Evolutionary conservation across 2,888 invertebrate genomes (phyloP).

Genomic region (Xanthorhoe designata): DNA sequence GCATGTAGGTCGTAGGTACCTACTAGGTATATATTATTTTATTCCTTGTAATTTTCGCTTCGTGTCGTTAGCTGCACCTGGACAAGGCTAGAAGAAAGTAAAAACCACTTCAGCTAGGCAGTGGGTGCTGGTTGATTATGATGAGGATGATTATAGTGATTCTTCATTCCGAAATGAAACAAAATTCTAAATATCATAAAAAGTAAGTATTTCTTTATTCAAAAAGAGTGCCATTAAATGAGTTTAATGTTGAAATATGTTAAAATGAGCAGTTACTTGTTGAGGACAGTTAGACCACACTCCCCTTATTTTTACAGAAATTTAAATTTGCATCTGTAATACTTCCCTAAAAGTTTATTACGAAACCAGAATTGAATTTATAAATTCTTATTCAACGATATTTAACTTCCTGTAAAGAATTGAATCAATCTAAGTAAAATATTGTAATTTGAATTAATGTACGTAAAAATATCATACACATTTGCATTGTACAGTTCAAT

Average conservation of each 20-base stretch:
- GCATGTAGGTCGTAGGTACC: too few species aligned
- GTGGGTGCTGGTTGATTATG: too few species aligned
- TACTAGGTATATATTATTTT: too few species aligned
- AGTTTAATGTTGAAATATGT: slow-evolving; percentile 26
- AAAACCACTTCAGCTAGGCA: too few species aligned
- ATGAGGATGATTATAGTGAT: too few species aligned
- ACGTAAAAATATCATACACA: too few species aligned
- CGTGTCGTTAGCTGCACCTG: too few species aligned
- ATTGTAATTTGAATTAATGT: not conserved
- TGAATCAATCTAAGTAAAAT: not conserved
- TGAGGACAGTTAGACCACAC: slow-evolving; percentile 17
- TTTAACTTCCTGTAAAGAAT: not conserved
- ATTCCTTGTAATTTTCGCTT: too few species aligned
- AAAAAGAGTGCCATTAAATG: slow-evolving; percentile 17
- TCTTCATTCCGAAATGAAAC: not conserved
- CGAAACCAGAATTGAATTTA: not conserved
- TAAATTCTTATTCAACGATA: not conserved
- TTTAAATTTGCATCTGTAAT: slow-evolving; percentile 23
- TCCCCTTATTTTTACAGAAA: slow-evolving; percentile 14
- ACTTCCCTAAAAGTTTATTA: slow-evolving; percentile 13
- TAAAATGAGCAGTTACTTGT: slow-evolving; percentile 12
- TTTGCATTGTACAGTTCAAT: not conserved
- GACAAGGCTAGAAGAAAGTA: too few species aligned
- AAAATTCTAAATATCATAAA: not conserved
- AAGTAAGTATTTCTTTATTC: not conserved